Evolutionary conservation across 1,140 invertebrate species (phyloP), one percentile per base, ranked within the genome.

Genomic region (Dendrolimus punctatus): DNA sequence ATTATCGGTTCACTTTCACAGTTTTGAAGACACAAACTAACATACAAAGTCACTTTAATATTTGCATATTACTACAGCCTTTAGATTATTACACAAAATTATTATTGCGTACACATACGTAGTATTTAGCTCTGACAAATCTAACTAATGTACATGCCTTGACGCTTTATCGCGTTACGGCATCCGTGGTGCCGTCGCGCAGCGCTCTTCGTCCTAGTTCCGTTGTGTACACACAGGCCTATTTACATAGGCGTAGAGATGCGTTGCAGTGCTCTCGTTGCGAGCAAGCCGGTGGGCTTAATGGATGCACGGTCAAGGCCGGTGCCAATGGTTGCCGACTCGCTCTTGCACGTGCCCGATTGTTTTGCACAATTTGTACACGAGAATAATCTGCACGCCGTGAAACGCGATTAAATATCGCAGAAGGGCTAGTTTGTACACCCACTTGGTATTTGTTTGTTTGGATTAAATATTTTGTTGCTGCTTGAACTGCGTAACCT

Each of bases 271-370:
- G 75, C 73, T 74, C 66, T 78, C 68, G 70, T 76, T 65, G 68
- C 67, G 76, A 76, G 73, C 76, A 79, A 76, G 73, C 73, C 59
- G 66, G 68, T 74, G 71, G 74, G 71, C 71, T 73, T 81, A 84
- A 84, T 80, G 71, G 70, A 77, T 73, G 76, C 73, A 76, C 78
- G 80, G 77, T 81, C 80, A 84, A 81, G 80, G 80, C 61, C 77
- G 66, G 39, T 57, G 60, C 57, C 23, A 23, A 23, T 76, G 68
- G 67, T 58, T 72, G 68, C 42, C 66, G 69, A 72, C 75, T 69
- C 59, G 59, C 53, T 62, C 52, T 66, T 68, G 67, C 76, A 81
- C 70, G 75, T 74, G 76, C 64, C 63, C 64, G 68, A 73, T 76
- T 78, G 70, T 76, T 80, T 74, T 68, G 59, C 66, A 59, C 57